Percentiles rank a stretch among this genome's conserved stretches.
phyloP scores from a whole-genome alignment of 2,113 vertebrate species.

The Cryptotis parvus region DNA sequence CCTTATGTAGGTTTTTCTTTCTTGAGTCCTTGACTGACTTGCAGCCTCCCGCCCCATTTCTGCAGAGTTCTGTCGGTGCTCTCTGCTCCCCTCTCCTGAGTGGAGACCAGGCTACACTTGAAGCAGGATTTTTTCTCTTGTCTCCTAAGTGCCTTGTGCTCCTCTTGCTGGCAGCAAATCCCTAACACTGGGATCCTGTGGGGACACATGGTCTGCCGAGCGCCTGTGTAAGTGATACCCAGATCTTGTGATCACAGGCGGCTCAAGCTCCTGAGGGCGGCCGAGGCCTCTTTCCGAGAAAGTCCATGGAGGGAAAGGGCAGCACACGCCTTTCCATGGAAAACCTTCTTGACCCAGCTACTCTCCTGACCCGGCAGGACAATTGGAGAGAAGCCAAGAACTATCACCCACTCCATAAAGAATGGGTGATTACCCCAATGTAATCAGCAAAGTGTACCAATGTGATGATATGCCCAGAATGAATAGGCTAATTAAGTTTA shows the following conservation, averaged over 20 bases:
- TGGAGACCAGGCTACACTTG: neutral
- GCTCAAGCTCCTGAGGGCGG: slow-evolving; percentile 59
- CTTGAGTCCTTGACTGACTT: neutral
- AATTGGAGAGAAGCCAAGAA: neutral
- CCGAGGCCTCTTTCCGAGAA: slow-evolving; percentile 54
- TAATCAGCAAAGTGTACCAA: neutral
- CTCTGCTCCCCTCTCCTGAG: neutral
- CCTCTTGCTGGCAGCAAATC: neutral
- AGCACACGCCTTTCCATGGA: neutral
- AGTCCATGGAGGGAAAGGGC: neutral
- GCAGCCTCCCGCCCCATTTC: neutral
- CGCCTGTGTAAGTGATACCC: slow-evolving; percentile 63
- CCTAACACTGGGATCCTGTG: accelerated
- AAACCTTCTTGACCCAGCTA: neutral
- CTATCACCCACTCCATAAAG: neutral
- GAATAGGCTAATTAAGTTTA: neutral
- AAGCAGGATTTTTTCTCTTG: neutral
- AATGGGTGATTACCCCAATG: too few relatives aligned
- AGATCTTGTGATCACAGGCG: slow-evolving; percentile 74
- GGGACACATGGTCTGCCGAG: neutral
- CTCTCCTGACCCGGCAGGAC: neutral
- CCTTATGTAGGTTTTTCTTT: neutral
- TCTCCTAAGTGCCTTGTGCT: neutral
- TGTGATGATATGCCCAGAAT: neutral
- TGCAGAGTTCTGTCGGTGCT: neutral